Conservation (phyloP, 2,113 vertebrate species). For the Festucalex cinctus region DNA sequence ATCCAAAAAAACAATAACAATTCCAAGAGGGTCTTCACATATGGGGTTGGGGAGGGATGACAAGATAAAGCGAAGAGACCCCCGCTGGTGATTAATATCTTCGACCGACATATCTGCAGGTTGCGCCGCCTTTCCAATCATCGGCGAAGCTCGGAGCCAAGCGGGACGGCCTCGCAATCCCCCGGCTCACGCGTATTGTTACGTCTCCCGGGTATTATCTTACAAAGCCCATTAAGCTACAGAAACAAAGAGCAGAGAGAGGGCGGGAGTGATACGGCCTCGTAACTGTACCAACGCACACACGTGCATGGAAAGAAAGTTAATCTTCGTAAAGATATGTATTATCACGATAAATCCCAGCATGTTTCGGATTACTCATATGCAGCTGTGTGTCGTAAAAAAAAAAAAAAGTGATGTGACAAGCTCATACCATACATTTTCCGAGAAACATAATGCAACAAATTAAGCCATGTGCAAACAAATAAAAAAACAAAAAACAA, state of each 20-base stretch:
- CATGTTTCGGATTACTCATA: conserved; percentile 61
- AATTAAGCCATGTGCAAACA: conserved; percentile 49
- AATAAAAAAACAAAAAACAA: no score
- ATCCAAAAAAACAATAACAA: no score
- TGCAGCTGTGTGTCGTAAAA: conserved; percentile 67
- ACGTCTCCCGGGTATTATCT: conserved; percentile 73
- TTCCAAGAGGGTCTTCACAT: not conserved
- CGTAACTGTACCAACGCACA: conserved; percentile 39
- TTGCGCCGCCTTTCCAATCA: conserved; percentile 58
- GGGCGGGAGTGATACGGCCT: conserved; percentile 15
- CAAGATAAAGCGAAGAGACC: conserved; percentile 38
- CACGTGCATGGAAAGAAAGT: conserved; percentile 36
- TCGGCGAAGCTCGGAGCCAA: conserved; percentile 50
- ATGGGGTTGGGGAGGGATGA: no score
- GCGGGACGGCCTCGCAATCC: conserved; percentile 67
- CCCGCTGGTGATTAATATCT: conserved; percentile 55
- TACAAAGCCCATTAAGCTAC: conserved; percentile 72
- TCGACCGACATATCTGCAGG: conserved; percentile 57
- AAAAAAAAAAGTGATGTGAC: conserved; percentile 70
- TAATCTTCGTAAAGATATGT: conserved; percentile 72
- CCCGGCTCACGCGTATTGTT: conserved; percentile 61
- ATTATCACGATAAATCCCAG: conserved; percentile 72
- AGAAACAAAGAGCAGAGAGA: conserved; percentile 60
- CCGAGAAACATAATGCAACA: conserved; percentile 42
- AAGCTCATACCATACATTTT: conserved; percentile 56